Percentiles rank a stretch among this genome's conserved stretches.
phyloP scores from a whole-genome alignment of 2,888 invertebrate species.

The Coelopa pilipes region DNA sequence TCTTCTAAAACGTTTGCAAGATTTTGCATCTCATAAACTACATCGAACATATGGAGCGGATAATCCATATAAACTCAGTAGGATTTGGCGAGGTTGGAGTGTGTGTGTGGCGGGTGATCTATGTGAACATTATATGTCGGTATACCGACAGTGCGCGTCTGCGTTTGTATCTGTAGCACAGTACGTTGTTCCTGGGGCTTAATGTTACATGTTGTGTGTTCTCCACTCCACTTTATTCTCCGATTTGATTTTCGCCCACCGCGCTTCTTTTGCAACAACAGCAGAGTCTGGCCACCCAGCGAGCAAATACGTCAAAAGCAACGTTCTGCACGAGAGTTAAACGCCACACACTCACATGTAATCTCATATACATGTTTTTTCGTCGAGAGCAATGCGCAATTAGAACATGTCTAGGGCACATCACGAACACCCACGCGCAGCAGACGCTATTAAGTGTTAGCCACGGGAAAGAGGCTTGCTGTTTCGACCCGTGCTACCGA shows the following conservation, averaged over 20 bases:
- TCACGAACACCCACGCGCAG: constrained; percentile 17
- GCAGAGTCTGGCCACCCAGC: not conserved
- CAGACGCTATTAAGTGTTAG: not conserved
- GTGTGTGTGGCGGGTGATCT: constrained; percentile 8
- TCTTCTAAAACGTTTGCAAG: no score
- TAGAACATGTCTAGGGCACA: constrained; percentile 25
- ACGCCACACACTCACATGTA: not conserved
- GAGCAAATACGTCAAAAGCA: constrained; percentile 22
- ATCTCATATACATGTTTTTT: not conserved
- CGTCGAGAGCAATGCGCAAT: not conserved
- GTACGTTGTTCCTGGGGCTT: constrained; percentile 8
- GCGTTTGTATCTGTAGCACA: constrained; percentile 3
- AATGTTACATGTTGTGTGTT: constrained; percentile 26
- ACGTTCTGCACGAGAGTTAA: not conserved
- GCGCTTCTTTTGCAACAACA: not conserved
- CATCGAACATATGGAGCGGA: constrained; percentile 4
- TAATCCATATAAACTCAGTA: not conserved
- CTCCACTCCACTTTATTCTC: not conserved
- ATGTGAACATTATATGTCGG: constrained; percentile 25
- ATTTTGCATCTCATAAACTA: not conserved
- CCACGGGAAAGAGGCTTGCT: no score
- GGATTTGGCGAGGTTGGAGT: not conserved
- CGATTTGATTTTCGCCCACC: not conserved
- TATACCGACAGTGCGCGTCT: constrained; percentile 43
- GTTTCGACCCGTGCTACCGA: no score